Conservation (phyloP, 92 coral and sea anemone genomes). For the Epizoanthus stellaris region DNA sequence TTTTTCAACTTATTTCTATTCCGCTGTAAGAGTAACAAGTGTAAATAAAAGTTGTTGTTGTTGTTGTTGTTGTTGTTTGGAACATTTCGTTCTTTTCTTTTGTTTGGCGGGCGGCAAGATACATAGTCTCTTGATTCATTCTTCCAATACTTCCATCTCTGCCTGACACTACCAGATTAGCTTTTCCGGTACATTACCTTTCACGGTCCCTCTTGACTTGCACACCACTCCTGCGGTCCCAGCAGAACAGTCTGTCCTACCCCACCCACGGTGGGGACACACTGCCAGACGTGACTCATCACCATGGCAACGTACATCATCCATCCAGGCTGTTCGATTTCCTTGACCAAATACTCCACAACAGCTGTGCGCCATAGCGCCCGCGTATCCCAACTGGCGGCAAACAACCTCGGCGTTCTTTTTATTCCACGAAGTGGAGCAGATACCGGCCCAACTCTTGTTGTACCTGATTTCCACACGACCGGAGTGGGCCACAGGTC, state of each 20-base stretch:
- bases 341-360: constrained; percentile 22
- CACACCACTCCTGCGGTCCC: constrained; percentile 22
- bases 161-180: too few relatives aligned
- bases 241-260: constrained; percentile 7
- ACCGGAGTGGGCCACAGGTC: constrained; percentile 19
- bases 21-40: too few relatives aligned
- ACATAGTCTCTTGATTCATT: too few relatives aligned
- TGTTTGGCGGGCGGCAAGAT: too few relatives aligned
- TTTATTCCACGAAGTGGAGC: constrained; percentile 5
- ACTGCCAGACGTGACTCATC: neutral
- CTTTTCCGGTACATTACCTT: neutral
- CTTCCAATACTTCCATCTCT: too few relatives aligned
- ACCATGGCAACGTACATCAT: constrained; percentile 34
- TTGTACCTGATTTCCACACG: constrained; percentile 25
- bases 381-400: constrained; percentile 14
- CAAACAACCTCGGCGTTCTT: constrained; percentile 3
- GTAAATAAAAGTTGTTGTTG: too few relatives aligned
- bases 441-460: constrained; percentile 21
- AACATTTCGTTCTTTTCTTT: too few relatives aligned
- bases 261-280: constrained; percentile 28
- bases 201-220: neutral
- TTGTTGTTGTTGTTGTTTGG: too few relatives aligned
- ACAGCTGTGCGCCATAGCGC: constrained; percentile 1
- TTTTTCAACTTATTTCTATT: too few relatives aligned
- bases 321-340: constrained; percentile 21